phyloP scores from a whole-genome alignment of 2,113 vertebrate genomes.

The Calyptomena viridis region DNA sequence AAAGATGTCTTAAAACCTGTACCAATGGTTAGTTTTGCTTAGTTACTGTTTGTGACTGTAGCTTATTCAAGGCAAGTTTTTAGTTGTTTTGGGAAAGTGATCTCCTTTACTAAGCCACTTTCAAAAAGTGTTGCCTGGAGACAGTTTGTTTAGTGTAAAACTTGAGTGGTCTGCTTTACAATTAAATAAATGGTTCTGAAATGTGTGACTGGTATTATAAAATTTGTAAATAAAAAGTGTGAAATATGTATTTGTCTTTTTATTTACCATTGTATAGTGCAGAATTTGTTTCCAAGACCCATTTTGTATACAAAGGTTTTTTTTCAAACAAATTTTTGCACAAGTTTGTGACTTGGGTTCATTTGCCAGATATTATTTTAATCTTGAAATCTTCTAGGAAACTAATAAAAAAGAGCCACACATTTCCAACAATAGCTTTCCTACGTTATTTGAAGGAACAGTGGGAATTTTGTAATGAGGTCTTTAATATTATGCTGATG shows the following conservation, averaged over 20 bases:
- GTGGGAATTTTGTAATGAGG: slow-evolving; percentile 41
- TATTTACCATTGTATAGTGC: slow-evolving; percentile 93
- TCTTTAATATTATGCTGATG: neutral
- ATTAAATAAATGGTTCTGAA: slow-evolving; percentile 86
- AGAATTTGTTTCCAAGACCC: slow-evolving; percentile 76
- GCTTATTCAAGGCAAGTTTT: slow-evolving; percentile 70
- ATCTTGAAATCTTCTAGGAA: slow-evolving; percentile 70
- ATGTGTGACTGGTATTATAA: slow-evolving; percentile 95
- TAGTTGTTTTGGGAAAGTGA: slow-evolving; percentile 75
- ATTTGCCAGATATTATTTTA: slow-evolving; percentile 26
- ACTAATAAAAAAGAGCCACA: slow-evolving; percentile 72
- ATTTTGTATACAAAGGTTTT: slow-evolving; percentile 59
- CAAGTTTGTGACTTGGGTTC: slow-evolving; percentile 72
- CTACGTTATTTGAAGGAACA: slow-evolving; percentile 64
- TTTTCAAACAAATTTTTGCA: slow-evolving; percentile 68
- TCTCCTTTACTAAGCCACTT: slow-evolving; percentile 81
- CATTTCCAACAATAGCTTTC: slow-evolving; percentile 74
- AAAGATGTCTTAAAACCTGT: slow-evolving; percentile 74
- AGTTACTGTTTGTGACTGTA: slow-evolving; percentile 72
- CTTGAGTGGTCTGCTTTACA: slow-evolving; percentile 78
- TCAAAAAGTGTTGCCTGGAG: slow-evolving; percentile 78
- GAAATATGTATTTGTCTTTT: slow-evolving; percentile 99
- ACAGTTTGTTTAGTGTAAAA: slow-evolving; percentile 83
- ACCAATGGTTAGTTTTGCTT: slow-evolving; percentile 73
- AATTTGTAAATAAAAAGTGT: slow-evolving; percentile 99